Conservation (phyloP, 2,113 vertebrate genomes). For the Noctilio leporinus region DNA sequence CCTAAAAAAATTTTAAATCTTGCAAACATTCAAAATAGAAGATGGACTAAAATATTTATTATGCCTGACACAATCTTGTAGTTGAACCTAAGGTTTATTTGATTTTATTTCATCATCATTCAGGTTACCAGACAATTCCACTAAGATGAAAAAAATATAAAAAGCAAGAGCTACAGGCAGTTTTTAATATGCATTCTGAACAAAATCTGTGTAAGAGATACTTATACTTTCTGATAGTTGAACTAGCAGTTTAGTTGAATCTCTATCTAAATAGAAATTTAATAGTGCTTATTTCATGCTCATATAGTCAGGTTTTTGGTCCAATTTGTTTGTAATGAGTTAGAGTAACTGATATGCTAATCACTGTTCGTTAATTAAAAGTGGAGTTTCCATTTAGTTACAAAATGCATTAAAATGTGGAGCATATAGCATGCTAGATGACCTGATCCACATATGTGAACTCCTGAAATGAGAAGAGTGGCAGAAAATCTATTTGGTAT, state of each 20-base stretch:
- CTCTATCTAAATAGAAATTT: slow-evolving; percentile 64
- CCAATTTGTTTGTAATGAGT: slow-evolving; percentile 63
- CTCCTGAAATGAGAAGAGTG: slow-evolving; percentile 15
- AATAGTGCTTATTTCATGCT: slow-evolving; percentile 67
- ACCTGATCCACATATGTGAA: slow-evolving; percentile 53
- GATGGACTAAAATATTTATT: background rate
- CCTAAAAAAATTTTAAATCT: background rate
- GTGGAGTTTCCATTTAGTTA: slow-evolving; percentile 34
- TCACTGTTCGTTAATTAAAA: slow-evolving; percentile 48
- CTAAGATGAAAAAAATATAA: background rate
- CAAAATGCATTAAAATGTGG: slow-evolving; percentile 27
- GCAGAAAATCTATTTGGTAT: background rate
- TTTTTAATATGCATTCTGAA: background rate
- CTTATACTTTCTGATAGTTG: slow-evolving; percentile 30
- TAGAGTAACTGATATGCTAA: slow-evolving; percentile 41
- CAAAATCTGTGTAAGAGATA: background rate
- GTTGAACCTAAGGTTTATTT: background rate
- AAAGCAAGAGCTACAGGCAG: background rate
- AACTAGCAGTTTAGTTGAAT: slow-evolving; percentile 4
- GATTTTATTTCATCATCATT: background rate
- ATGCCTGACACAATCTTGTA: background rate
- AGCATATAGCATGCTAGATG: background rate
- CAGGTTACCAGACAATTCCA: background rate
- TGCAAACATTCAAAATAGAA: background rate
- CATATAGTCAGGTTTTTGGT: slow-evolving; percentile 59